A percentile compares a stretch with the other conserved stretches of the same genome.
Conservation (phyloP, 2,888 invertebrate species). For the Eurytoma adleriae region DNA sequence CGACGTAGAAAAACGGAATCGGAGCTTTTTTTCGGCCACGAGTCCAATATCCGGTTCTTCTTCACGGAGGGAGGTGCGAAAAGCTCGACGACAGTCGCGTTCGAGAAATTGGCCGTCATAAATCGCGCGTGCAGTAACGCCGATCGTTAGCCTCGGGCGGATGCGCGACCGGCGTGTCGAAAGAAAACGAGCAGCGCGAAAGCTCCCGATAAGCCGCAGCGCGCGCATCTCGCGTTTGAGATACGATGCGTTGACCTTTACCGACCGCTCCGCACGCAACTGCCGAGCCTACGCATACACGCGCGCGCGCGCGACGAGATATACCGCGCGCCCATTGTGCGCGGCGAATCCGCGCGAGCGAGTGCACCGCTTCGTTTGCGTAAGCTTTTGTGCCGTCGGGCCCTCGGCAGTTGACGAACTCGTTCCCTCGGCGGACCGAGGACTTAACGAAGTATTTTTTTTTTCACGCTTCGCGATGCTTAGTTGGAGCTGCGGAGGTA, state of each 20-base stretch:
- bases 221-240: neutral
- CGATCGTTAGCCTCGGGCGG: neutral
- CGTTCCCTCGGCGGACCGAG: slow-evolving; percentile 65
- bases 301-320: too few relatives aligned
- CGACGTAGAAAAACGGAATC: too few relatives aligned
- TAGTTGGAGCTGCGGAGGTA: neutral
- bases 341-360: neutral
- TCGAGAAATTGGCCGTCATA: too few relatives aligned
- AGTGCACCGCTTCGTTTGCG: slow-evolving; percentile 27
- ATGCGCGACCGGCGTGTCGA: neutral
- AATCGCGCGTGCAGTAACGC: too few relatives aligned
- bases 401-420: slow-evolving; percentile 66
- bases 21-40: too few relatives aligned
- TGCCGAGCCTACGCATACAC: neutral
- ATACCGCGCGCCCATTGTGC: neutral
- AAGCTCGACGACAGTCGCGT: too few relatives aligned
- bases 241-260: slow-evolving; percentile 36
- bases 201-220: slow-evolving; percentile 24
- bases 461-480: slow-evolving; percentile 58
- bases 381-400: slow-evolving; percentile 60
- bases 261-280: neutral
- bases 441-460: slow-evolving; percentile 56
- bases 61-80: too few relatives aligned
- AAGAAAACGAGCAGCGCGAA: slow-evolving; percentile 7
- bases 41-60: too few relatives aligned